These are phyloP conservation scores for Lithobates sylvaticus DNA, from an alignment of 2,797 vertebrate species.

Conservation along the genomic window DNA sequence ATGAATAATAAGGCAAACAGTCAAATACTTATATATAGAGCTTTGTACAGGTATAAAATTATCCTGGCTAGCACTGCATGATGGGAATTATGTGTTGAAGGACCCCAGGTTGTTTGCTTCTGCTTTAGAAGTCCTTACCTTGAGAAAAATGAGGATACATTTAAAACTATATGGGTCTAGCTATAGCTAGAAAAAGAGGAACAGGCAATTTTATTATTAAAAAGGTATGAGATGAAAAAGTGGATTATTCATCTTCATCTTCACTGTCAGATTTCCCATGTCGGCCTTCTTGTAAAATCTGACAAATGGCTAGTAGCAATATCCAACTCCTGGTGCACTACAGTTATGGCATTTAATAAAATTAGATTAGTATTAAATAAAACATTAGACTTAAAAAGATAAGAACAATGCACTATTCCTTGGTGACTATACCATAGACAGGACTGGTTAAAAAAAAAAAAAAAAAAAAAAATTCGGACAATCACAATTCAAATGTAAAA, in stretches of 20 bases:
- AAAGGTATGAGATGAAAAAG: neutral
- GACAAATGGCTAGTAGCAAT: neutral
- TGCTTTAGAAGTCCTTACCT: too few relatives aligned
- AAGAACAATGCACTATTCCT: too few relatives aligned
- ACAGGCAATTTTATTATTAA: neutral
- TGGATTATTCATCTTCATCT: neutral
- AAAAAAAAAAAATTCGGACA: too few relatives aligned
- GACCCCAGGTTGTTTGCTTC: neutral
- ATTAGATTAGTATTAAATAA: neutral
- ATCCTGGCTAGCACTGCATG: neutral
- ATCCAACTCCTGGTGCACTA: neutral
- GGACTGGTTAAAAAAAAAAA: too few relatives aligned
- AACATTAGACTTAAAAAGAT: too few relatives aligned
- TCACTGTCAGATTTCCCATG: neutral
- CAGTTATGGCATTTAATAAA: neutral
- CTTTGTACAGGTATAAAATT: neutral
- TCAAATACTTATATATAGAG: neutral
- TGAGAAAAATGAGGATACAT: too few relatives aligned
- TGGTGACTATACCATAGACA: too few relatives aligned
- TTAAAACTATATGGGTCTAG: neutral
- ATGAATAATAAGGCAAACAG: conserved; percentile 39
- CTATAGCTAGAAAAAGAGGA: neutral
- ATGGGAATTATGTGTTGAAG: neutral
- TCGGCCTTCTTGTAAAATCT: neutral
- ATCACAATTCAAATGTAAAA: neutral